Conservation (phyloP, 2,113 vertebrate genomes). For the Xiphias gladius region DNA sequence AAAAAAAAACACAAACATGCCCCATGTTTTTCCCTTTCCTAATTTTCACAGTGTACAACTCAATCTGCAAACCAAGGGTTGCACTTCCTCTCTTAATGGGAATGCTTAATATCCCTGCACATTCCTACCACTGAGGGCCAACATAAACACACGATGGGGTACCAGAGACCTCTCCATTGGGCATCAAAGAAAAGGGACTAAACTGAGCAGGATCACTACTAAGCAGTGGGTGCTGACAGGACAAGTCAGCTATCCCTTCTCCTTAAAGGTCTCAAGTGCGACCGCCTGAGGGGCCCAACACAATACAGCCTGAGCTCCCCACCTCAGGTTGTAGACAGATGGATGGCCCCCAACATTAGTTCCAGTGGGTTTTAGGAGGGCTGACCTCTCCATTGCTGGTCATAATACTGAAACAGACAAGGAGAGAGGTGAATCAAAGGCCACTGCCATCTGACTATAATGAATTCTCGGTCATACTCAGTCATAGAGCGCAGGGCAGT, state of each 20-base stretch:
- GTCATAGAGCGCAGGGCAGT: neutral
- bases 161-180: constrained; percentile 18
- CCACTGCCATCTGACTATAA: neutral
- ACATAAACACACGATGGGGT: constrained; percentile 35
- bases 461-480: neutral
- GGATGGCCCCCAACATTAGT: constrained; percentile 75
- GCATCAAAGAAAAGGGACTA: constrained; percentile 37
- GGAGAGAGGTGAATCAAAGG: constrained; percentile 9
- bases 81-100: neutral
- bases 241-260: constrained; percentile 64
- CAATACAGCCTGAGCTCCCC: constrained; percentile 43
- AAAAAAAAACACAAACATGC: neutral
- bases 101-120: constrained; percentile 20
- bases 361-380: constrained; percentile 67
- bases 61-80: constrained; percentile 1
- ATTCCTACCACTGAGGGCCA: constrained; percentile 27
- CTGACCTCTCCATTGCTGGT: constrained; percentile 46
- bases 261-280: constrained; percentile 59
- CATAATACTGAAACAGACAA: constrained; percentile 32
- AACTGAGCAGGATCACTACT: constrained; percentile 56
- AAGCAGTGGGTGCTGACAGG: constrained; percentile 70
- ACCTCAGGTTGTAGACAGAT: constrained; percentile 77
- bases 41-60: constrained; percentile 1
- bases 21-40: constrained; percentile 5
- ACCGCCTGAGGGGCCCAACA: constrained; percentile 57